Base-by-base conservation (phyloP, 2,888 invertebrate species). In the Cylindroiulus punctatus region DNA sequence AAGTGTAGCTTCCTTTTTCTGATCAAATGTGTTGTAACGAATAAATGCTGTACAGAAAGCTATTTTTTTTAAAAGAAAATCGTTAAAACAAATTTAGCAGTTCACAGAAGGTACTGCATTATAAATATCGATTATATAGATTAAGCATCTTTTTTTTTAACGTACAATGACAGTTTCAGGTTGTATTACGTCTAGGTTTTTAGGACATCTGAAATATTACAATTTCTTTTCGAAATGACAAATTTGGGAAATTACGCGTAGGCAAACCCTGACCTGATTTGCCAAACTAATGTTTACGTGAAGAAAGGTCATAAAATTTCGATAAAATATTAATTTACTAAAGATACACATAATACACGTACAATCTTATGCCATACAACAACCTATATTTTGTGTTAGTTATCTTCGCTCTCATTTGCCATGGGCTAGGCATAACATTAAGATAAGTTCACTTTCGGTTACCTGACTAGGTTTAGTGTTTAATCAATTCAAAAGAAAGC, bases 221-320 rank as follows among this genome's bases (percentile, higher is more conserved):
- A 26, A 52, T 52, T 52, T n/a, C 12, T 76, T 22, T 22, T 22
- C 65, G 65, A 76, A 76, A 30, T 2, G 12, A 14, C 76, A 76
- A 76, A 30, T 76, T 76, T 30, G 76, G 76, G 14, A 30, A 76
- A 76, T 76, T 30, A 65, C 22, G 22, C 12, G 2, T 30, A 14
- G 8, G 76, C 76, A 76, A 76, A 76, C 76, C 76, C 30, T 76
- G 76, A 76, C 76, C 76, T 30, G 76, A 12, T 76, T 76, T 30
- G 76, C 26, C 26, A 17, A 30, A 26, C 30, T 76, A 30, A 76
- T 22, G 8, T 30, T 76, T 0, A 26, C 8, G 22, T 30, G 30
- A 3, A 76, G 76, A 76, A 76, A 76, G 76, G 0, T 52, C 52
- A 52, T 52, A 52, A 52, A 52, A 52, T 12, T 12, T 76, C 30